Evolutionary conservation across 2,113 vertebrate genomes (phyloP), one percentile per base, ranked within the genome.

Genomic region (Cryptotis parvus): DNA sequence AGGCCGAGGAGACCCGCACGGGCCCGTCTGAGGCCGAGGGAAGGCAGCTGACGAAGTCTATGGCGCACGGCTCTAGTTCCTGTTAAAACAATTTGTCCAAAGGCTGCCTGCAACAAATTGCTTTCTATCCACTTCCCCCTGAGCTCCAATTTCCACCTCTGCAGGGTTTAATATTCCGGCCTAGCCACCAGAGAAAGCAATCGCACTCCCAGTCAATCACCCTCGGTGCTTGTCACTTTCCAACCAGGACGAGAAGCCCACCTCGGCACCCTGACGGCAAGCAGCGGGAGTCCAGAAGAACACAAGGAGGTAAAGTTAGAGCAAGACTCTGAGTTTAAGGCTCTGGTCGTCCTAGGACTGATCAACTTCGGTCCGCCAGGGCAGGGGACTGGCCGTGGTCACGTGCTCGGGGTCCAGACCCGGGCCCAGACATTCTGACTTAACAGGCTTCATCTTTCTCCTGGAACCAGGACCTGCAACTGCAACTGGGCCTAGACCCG

Each of bases 91-190:
- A 11, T 58, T 66, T 35, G 68, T 68, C 73, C 69, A 43, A 39
- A 75, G 87, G 69, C 81, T 72, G 85, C 84, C 9, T 52, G 35
- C 61, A 83, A 92, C 86, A 73, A 89, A 80, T 35, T 72, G 68
- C 69, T 93, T 94, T 83, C 77, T 84, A 43, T 68, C 81, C 85
- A 76, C 43, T 93, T 92, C 68, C 63, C 85, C 15, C 27, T 4
- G n/a, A 68, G 89, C 74, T 94, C 93, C 81, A 76, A 84, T 79
- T 88, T 76, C 87, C 72, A 88, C 70, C 87, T 82, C 91, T 86
- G 76, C 87, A 79, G 89, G 91, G 49, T 92, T 86, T 74, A 85
- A 92, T 75, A 69, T 78, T 78, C 87, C 92, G 75, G 45, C 65
- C 18, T n/a, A 41, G 35, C 61, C 86, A 90, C 87, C 37, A 79